These are phyloP conservation scores for Diplodus puntazzo DNA, from an alignment of 2,797 vertebrate genomes.

Conservation along the genomic window DNA sequence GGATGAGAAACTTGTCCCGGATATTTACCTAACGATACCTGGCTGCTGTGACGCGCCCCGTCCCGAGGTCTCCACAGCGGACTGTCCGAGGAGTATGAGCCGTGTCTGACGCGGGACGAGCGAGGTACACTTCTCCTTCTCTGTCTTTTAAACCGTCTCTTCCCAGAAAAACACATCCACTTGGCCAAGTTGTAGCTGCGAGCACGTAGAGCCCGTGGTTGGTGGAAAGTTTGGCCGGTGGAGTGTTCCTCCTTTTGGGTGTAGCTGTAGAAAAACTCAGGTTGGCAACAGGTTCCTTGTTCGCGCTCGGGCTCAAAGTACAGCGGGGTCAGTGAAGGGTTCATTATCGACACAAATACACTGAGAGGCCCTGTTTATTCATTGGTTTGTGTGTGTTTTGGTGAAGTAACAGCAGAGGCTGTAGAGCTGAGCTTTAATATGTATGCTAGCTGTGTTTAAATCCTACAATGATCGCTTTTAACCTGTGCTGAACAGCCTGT, in stretches of 20 bases:
- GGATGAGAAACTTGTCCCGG: conserved; percentile 82
- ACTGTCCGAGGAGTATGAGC: conserved; percentile 38
- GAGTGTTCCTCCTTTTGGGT: conserved; percentile 65
- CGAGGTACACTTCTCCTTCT: conserved; percentile 67
- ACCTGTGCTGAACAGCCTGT: not conserved
- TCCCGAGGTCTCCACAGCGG: conserved; percentile 39
- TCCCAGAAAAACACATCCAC: conserved; percentile 37
- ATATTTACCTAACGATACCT: conserved; percentile 84
- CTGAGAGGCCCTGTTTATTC: conserved; percentile 45
- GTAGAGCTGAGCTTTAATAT: not conserved
- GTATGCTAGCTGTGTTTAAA: not conserved
- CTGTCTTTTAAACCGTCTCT: conserved; percentile 24
- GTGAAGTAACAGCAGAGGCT: conserved; percentile 14
- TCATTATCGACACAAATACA: conserved; percentile 31
- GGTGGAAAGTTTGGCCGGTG: conserved; percentile 62
- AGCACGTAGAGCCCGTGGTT: conserved; percentile 30
- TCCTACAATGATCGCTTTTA: not conserved
- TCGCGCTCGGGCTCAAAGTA: conserved; percentile 76
- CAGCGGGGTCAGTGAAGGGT: conserved; percentile 60
- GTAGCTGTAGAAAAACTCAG: conserved; percentile 63
- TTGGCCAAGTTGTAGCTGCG: conserved; percentile 45
- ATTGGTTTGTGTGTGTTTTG: conserved; percentile 23
- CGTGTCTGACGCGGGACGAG: conserved; percentile 55
- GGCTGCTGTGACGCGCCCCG: conserved; percentile 62
- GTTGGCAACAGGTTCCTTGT: conserved; percentile 80